Conservation (phyloP, 2,888 invertebrate genomes). For the Xanthorhoe spadicearia region DNA sequence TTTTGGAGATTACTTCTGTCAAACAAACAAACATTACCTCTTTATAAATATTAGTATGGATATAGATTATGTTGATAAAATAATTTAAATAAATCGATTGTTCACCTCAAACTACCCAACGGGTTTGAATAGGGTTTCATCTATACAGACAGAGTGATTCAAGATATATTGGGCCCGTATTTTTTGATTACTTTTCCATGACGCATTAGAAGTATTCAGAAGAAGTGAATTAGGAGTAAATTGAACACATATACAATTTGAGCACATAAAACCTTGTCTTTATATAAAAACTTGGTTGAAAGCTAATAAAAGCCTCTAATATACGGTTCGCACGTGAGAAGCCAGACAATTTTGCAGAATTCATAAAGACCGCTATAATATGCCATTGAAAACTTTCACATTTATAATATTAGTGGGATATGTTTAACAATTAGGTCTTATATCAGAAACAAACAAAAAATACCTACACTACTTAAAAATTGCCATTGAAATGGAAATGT, state of each 20-base stretch:
- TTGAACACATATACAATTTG: background rate
- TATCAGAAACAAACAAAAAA: no score
- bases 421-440: no score
- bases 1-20: no score
- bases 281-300: slow-evolving; percentile 5
- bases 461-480: slow-evolving; percentile 4
- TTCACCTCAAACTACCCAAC: background rate
- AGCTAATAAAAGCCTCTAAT: slow-evolving; percentile 19
- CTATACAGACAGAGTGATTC: no score
- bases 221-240: background rate
- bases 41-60: no score
- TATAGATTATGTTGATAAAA: no score
- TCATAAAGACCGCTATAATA: slow-evolving; percentile 28
- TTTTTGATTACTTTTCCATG: background rate
- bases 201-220: background rate
- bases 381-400: no score
- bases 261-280: background rate
- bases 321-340: slow-evolving; percentile 19
- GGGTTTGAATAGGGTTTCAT: background rate
- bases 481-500: slow-evolving; percentile 33
- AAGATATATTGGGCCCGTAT: no score
- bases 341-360: slow-evolving; percentile 26
- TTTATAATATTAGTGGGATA: no score
- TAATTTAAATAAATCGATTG: no score
- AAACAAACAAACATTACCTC: no score